Evolutionary conservation across 1,140 invertebrate genomes (phyloP).

Genomic region (Anadara kagoshimensis): DNA sequence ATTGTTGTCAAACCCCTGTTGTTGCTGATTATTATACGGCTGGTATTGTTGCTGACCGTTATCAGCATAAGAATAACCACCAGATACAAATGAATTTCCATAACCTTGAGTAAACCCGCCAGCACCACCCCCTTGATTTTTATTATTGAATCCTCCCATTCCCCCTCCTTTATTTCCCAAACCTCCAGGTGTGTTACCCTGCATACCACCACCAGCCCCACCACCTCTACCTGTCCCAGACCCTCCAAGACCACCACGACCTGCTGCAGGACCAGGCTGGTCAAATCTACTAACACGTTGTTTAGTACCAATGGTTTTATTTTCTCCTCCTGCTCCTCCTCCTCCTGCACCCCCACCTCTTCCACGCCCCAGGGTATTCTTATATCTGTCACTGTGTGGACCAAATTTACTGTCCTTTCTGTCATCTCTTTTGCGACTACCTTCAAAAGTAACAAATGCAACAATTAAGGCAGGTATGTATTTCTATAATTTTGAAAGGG

Average conservation of each 20-base stretch:
- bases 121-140: no score
- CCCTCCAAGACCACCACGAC: not conserved
- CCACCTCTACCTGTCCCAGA: not conserved
- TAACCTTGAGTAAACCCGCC: no score
- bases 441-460: conserved; percentile 21
- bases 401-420: conserved; percentile 17
- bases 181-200: conserved; percentile 27
- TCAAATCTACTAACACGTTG: conserved; percentile 26
- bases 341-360: conserved; percentile 32
- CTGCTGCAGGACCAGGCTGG: conserved; percentile 1
- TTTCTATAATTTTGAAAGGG: not conserved
- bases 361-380: not conserved
- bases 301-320: conserved; percentile 10
- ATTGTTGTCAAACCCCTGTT: no score
- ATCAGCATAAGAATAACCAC: no score
- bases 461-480: conserved; percentile 12
- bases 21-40: no score
- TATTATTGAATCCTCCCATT: conserved; percentile 15
- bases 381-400: conserved; percentile 3
- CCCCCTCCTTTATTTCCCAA: conserved; percentile 22
- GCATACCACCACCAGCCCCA: conserved; percentile 27
- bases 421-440: conserved; percentile 7
- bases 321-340: conserved; percentile 30
- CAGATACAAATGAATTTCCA: no score
- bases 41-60: no score